A percentile compares a stretch with the other conserved stretches of the same genome.
phyloP scores from a whole-genome alignment of 2,797 vertebrate genomes.

The Chelmon rostratus region DNA sequence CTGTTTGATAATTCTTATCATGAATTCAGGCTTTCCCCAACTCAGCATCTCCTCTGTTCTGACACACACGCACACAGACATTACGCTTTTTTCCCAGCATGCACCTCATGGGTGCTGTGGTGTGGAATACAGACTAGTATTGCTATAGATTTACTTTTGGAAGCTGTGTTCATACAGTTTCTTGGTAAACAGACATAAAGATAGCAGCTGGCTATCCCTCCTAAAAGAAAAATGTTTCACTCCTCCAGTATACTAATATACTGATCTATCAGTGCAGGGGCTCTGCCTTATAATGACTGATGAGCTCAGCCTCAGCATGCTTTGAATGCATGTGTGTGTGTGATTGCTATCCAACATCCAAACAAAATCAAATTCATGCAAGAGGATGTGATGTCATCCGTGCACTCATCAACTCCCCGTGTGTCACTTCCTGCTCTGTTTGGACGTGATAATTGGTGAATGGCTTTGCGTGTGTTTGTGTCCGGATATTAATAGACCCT shows the following conservation, averaged over 20 bases:
- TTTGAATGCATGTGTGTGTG: background rate
- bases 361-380: background rate
- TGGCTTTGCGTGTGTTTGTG: slow-evolving; percentile 23
- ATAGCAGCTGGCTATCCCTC: background rate
- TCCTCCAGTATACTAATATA: no score
- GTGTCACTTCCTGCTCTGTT: slow-evolving; percentile 35
- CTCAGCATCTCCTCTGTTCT: slow-evolving; percentile 68
- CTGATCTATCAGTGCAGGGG: slow-evolving; percentile 1
- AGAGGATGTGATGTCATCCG: slow-evolving; percentile 12
- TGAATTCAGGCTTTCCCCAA: slow-evolving; percentile 44
- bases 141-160: slow-evolving; percentile 42
- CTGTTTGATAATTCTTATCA: slow-evolving; percentile 62
- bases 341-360: background rate
- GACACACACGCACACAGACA: slow-evolving; percentile 29
- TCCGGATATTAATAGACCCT: slow-evolving; percentile 67
- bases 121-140: slow-evolving; percentile 67
- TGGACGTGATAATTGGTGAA: slow-evolving; percentile 24
- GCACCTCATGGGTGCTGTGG: slow-evolving; percentile 40
- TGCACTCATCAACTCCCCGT: background rate
- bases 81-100: slow-evolving; percentile 30
- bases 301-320: background rate
- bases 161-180: slow-evolving; percentile 18
- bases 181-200: background rate
- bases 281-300: slow-evolving; percentile 17
- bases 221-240: background rate